A percentile compares a stretch with the other conserved stretches of the same genome.
These are phyloP conservation scores for Graptemys geographica DNA, from an alignment of 2,797 vertebrate genomes.

Conservation along the genomic window DNA sequence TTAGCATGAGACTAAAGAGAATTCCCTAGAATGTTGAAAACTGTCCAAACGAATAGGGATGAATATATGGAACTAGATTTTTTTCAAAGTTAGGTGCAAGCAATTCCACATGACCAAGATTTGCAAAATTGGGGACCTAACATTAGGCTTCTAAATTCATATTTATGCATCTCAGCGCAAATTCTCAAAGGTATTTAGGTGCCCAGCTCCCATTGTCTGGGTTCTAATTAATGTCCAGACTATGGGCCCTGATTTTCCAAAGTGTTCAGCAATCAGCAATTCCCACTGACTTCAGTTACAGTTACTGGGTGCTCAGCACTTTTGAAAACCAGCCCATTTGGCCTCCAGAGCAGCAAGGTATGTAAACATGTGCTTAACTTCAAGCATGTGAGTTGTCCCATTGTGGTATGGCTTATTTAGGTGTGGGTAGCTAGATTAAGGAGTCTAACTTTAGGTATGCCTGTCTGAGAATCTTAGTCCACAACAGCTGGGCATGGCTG, in stretches of 20 bases:
- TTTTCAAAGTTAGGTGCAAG: not conserved
- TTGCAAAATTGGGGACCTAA: no score
- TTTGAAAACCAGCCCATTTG: not conserved
- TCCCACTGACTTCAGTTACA: not conserved
- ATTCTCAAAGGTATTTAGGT: no score
- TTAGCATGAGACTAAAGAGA: not conserved
- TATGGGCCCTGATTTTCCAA: not conserved
- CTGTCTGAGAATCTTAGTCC: not conserved
- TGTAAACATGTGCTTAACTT: rapidly evolving
- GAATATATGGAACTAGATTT: not conserved
- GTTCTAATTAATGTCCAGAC: not conserved
- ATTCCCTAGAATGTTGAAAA: not conserved
- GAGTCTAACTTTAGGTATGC: not conserved
- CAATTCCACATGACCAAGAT: no score
- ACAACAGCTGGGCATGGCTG: not conserved
- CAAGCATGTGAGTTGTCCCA: not conserved
- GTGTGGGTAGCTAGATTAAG: not conserved
- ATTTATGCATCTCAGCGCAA: no score
- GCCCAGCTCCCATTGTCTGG: not conserved
- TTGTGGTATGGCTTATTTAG: not conserved
- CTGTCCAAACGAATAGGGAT: not conserved
- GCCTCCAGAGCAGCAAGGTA: not conserved
- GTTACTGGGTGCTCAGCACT: not conserved
- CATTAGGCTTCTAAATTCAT: no score
- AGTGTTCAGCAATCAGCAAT: not conserved